Conservation (phyloP, 92 coral and sea anemone species). For the Siderastrea siderea region DNA sequence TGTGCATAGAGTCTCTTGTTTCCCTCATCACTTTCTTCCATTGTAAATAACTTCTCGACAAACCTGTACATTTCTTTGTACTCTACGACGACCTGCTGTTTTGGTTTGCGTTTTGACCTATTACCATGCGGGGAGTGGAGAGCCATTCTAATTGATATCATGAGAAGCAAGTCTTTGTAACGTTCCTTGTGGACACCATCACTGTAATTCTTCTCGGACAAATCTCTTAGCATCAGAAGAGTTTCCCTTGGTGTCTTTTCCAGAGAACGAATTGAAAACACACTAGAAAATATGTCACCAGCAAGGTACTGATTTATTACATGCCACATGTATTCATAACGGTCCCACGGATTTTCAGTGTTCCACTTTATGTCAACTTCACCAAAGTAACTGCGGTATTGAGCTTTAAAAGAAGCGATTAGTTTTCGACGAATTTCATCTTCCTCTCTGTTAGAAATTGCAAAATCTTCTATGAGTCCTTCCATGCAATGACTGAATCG, state of each 20-base stretch:
- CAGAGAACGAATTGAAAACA: not conserved
- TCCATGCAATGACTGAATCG: slow-evolving; percentile 4
- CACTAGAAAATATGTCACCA: too few relatives aligned
- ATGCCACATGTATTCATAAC: slow-evolving; percentile 49
- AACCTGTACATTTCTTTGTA: not conserved
- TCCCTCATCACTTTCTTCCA: not conserved
- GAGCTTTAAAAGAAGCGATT: slow-evolving; percentile 28
- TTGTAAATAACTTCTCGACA: not conserved
- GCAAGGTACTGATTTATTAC: too few relatives aligned
- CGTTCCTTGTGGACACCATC: not conserved
- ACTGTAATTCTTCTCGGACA: not conserved
- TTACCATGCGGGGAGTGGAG: slow-evolving; percentile 4
- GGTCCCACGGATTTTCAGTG: not conserved
- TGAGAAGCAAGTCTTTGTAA: not conserved
- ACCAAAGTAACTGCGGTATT: slow-evolving; percentile 41
- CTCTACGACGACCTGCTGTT: not conserved
- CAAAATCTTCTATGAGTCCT: slow-evolving; percentile 43
- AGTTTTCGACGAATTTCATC: slow-evolving; percentile 14
- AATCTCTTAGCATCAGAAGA: not conserved
- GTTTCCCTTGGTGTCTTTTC: not conserved
- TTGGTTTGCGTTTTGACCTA: not conserved
- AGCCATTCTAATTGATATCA: slow-evolving; percentile 7
- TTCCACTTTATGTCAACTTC: not conserved
- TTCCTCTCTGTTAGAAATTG: not conserved
- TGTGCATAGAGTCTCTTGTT: slow-evolving; percentile 7